Base-by-base conservation (phyloP, 1,140 invertebrate species). In the fruit fly (Drosophila melanogaster) region DNA sequence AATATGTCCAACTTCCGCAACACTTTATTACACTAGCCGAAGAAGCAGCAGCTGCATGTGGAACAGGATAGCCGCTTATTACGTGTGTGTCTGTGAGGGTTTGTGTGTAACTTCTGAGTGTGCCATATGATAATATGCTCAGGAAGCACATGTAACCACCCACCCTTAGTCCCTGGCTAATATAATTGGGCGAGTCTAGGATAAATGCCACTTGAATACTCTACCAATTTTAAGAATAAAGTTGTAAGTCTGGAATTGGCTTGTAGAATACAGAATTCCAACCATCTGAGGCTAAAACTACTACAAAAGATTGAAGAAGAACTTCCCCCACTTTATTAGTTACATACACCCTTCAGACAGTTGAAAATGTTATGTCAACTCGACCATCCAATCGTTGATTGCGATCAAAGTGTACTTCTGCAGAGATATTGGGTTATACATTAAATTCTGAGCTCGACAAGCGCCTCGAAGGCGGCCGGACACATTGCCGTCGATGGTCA, bases 371-470 rank as follows among this genome's bases (percentile, higher is more conserved):
- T 15, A 46, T 22, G 47, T 47, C 76, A 77, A 77, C 59, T 61
- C 47, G 65, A 59, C 71, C 67, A 80, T 79, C 79, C 87, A 79
- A 87, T 89, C 84, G 70, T 55, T 56, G 70, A 69, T 62, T 84
- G 81, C 61, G 49, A 89, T 89, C 84, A 84, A 89, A 84, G 72
- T 78, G 84, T 84, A 73, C 65, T 77, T 53, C 72, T 80, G 62
- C 77, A 2, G 24, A 50, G 84, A 89, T 80, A 87, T 79, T 69
- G 73, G 66, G 54, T 62, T 74, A 46, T 60, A 59, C 61, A 65
- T 77, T 81, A 76, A 79, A 59, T 66, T 53, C 61, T 46, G 54
- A 51, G 62, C 83, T 65, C 50, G 61, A 71, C 70, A 47, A 87
- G 83, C 77, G 71, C 56, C 60, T 79, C 70, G 3, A 37, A 59